phyloP scores from a whole-genome alignment of 2,797 vertebrate genomes.

The Sebastes diploproa region DNA sequence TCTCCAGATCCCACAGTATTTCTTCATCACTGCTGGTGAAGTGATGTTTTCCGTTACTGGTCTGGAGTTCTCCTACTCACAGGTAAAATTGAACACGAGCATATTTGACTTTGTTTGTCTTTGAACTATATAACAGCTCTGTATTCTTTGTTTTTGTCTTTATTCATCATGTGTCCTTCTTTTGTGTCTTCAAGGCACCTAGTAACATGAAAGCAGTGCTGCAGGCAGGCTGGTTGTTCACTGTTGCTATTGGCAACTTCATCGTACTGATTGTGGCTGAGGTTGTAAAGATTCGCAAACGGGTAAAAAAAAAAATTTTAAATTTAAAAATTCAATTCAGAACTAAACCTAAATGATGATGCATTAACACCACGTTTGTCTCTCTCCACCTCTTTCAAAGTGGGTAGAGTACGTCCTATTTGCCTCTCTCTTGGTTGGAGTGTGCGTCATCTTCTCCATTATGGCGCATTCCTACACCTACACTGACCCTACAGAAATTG shows the following conservation, averaged over 20 bases:
- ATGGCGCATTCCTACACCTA: constrained; percentile 96
- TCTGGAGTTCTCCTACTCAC: constrained; percentile 95
- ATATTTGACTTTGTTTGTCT: not conserved
- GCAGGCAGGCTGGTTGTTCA: constrained; percentile 94
- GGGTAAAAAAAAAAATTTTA: constrained; percentile 75
- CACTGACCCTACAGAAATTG: constrained; percentile 87
- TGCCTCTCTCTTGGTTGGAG: constrained; percentile 87
- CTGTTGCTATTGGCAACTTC: constrained; percentile 92
- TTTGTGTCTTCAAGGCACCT: constrained; percentile 85
- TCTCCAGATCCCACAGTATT: constrained; percentile 97
- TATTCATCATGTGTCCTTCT: not conserved
- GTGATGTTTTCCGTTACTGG: constrained; percentile 96
- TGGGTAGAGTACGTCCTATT: constrained; percentile 95
- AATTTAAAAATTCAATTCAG: not conserved
- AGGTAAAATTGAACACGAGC: constrained; percentile 79
- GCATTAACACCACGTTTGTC: not conserved
- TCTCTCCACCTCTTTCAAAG: constrained; percentile 69
- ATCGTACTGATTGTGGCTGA: constrained; percentile 95
- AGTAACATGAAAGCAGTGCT: constrained; percentile 98
- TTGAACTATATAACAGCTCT: not conserved
- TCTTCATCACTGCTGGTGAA: constrained; percentile 92
- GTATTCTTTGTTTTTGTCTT: not conserved
- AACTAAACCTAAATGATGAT: not conserved
- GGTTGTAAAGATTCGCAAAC: constrained; percentile 80
- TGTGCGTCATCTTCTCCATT: constrained; percentile 90